Base-by-base conservation (phyloP, 23 tunicate genomes). In the Styela clava region DNA sequence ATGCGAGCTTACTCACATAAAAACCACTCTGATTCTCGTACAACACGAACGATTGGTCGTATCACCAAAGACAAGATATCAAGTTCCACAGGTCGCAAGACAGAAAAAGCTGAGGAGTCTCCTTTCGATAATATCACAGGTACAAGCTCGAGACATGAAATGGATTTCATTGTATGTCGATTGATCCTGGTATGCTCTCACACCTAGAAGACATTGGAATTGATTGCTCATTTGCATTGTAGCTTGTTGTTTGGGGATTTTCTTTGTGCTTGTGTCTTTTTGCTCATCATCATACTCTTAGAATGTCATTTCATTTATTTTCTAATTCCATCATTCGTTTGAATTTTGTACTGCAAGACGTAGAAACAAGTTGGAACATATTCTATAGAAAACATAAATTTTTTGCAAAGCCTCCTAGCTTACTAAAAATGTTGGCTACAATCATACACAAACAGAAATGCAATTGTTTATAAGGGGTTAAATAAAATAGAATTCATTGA, bases 91-190 rank as follows among this genome's bases (percentile, higher is more conserved):
- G 24, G 71, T 16, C 19, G 32, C n/a, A 29, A 1, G 16, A 18
- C 21, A 16, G 24, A 25, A 1, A 24, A 25, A 18, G 24, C 31
- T 18, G 24, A 67, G 16, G 22, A 29, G 71, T 67, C 71, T 16
- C 32, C 30, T 27, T 67, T 67, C 24, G 71, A 67, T 29, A 67
- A 67, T 67, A 27, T 67, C n/a, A 67, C 71, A 67, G 71, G 71
- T 67, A 44, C 12, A 44, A 7, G 7, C 56, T 44, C 56, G 12
- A 44, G 12, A 44, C 56, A 44, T 44, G 56, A 12, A 44, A 44
- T 44, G 56, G 56, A 44, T 44, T 44, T 44, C 56, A 5, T 44
- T 44, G 56, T 44, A 5, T 12, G 56, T 44, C 12, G 56, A 44
- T 44, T 44, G 56, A 44, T 44, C 56, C 56, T 44, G 56, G 56